These are phyloP conservation scores for Laspeyria flexula DNA, from an alignment of 2,888 invertebrate species.

Conservation along the genomic window DNA sequence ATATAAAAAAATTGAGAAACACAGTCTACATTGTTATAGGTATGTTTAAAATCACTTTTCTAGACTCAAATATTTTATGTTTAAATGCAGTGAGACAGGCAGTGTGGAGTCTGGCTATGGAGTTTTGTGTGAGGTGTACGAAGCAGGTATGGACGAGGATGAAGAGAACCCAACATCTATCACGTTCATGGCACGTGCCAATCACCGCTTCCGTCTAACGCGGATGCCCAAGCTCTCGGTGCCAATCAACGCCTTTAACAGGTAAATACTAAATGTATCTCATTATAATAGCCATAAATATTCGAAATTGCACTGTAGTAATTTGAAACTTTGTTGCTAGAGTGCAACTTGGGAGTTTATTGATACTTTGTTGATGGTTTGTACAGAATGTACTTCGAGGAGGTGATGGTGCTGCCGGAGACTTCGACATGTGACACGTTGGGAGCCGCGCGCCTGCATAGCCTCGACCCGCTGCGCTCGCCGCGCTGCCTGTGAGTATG, in stretches of 20 bases:
- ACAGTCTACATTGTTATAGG: too few relatives aligned
- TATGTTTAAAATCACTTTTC: too few relatives aligned
- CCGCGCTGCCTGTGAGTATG: slow-evolving; percentile 7
- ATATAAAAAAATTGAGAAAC: too few relatives aligned
- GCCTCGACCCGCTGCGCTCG: slow-evolving; percentile 53
- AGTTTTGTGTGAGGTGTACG: slow-evolving; percentile 78
- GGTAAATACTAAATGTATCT: too few relatives aligned
- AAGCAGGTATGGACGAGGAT: slow-evolving; percentile 52
- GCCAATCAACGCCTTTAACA: slow-evolving; percentile 47
- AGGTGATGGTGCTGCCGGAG: slow-evolving; percentile 71
- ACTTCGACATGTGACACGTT: slow-evolving; percentile 55
- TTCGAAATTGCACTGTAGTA: too few relatives aligned
- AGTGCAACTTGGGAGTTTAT: too few relatives aligned
- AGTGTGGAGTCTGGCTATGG: slow-evolving; percentile 68
- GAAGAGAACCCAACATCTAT: slow-evolving; percentile 29
- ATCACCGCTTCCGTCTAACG: slow-evolving; percentile 65
- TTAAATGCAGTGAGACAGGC: slow-evolving; percentile 59
- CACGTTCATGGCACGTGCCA: slow-evolving; percentile 74
- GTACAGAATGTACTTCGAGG: slow-evolving; percentile 55
- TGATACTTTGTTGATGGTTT: too few relatives aligned
- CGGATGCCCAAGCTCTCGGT: slow-evolving; percentile 44
- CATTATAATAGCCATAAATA: too few relatives aligned
- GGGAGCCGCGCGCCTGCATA: slow-evolving; percentile 56
- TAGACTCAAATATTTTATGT: not conserved
- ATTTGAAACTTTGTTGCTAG: too few relatives aligned